Percentiles rank a stretch among this genome's conserved stretches.
phyloP scores from a whole-genome alignment of 2,797 vertebrate genomes.

The Brotula barbata region DNA sequence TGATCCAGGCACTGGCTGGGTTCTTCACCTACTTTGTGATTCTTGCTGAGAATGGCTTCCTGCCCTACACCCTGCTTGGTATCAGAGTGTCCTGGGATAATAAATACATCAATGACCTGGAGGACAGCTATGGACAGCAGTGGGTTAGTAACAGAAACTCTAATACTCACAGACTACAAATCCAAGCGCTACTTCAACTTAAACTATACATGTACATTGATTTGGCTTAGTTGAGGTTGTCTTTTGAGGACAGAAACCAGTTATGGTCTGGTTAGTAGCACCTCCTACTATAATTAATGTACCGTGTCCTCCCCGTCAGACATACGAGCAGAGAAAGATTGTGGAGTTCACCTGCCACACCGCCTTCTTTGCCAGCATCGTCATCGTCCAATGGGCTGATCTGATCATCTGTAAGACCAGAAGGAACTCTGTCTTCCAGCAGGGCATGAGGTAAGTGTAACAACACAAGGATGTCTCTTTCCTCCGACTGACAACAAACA shows the following conservation, averaged over 20 bases:
- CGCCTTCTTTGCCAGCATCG: constrained; percentile 90
- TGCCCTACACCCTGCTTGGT: constrained; percentile 78
- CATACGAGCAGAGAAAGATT: constrained; percentile 82
- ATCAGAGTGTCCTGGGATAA: constrained; percentile 90
- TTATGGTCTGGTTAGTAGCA: too few species aligned
- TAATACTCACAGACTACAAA: too few species aligned
- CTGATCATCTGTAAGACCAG: constrained; percentile 71
- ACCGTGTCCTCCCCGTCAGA: constrained; percentile 59
- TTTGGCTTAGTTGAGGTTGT: too few species aligned
- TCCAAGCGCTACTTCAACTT: too few species aligned
- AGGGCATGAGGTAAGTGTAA: constrained; percentile 92
- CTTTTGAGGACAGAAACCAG: fast-evolving
- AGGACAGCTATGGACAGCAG: constrained; percentile 91
- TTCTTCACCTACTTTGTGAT: constrained; percentile 98
- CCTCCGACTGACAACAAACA: too few species aligned
- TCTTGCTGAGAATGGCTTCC: constrained; percentile 92
- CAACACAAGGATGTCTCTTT: too few species aligned
- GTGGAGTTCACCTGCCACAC: constrained; percentile 94
- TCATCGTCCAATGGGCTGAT: constrained; percentile 88
- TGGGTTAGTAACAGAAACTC: constrained; percentile 89
- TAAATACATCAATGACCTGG: constrained; percentile 84
- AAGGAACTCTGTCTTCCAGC: constrained; percentile 87
- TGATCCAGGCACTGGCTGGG: constrained; percentile 91
- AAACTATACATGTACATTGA: too few species aligned
- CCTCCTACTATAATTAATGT: not conserved